Conservation (phyloP, 2,113 vertebrate species). For the Sinocyclocheilus anshuiensis region DNA sequence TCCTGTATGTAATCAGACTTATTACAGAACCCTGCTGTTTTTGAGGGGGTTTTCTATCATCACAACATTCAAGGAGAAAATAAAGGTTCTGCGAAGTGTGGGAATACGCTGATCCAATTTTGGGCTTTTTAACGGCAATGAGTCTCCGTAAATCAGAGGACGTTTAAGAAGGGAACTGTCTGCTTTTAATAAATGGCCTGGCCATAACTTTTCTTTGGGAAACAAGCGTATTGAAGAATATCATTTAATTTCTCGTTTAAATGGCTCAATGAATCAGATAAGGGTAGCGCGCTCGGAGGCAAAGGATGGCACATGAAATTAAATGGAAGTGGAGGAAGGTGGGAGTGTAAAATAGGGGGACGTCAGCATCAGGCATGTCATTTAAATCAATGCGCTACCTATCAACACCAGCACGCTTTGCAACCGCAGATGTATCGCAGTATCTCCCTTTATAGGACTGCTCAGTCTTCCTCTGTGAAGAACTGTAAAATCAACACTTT, state of each 20-base stretch:
- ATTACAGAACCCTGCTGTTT: constrained; percentile 13
- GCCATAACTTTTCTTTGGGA: constrained; percentile 45
- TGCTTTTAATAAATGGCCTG: constrained; percentile 54
- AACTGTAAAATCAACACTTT: constrained; percentile 31
- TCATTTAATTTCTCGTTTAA: constrained; percentile 64
- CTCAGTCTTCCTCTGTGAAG: constrained; percentile 31
- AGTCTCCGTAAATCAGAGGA: constrained; percentile 39
- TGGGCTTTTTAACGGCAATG: constrained; percentile 11
- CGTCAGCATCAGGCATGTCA: constrained; percentile 27
- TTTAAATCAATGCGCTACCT: constrained; percentile 51
- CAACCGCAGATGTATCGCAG: constrained; percentile 30
- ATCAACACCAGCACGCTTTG: constrained; percentile 23
- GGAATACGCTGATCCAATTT: constrained; percentile 21
- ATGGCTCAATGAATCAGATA: constrained; percentile 61
- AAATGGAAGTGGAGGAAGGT: constrained; percentile 47
- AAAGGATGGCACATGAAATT: constrained; percentile 51
- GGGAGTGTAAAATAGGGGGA: constrained; percentile 28
- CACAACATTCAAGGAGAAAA: constrained; percentile 9
- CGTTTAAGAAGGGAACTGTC: constrained; percentile 34
- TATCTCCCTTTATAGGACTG: constrained; percentile 29
- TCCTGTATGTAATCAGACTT: constrained; percentile 43
- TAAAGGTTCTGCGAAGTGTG: constrained; percentile 13
- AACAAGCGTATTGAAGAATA: constrained; percentile 58
- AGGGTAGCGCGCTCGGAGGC: constrained; percentile 46
- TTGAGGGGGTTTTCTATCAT: constrained; percentile 28